Evolutionary conservation across 2,113 vertebrate genomes (phyloP), one percentile per base, ranked within the genome.

Genomic region (Actenoides hombroni): DNA sequence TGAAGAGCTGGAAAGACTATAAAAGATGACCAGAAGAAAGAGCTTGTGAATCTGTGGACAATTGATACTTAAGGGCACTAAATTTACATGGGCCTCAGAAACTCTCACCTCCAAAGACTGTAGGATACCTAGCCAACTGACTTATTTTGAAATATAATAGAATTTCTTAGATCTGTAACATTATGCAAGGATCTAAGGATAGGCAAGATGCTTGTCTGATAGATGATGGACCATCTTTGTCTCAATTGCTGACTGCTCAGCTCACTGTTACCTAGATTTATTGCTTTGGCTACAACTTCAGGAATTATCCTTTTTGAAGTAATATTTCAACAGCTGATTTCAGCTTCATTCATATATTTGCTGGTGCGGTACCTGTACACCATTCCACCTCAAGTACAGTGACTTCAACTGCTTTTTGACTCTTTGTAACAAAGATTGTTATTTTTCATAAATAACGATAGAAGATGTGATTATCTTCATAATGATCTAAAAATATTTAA

Each of bases 141-240:
- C 23, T 68, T 80, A 12, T 53, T 70, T 86, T 60, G 67, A 82
- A 82, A 26, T 18, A 28, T 6, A 48, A 9, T 6, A 46, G 15
- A 0, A 69, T n/a, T 78, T 78, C 28, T 70, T n/a, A 56, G 21
- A 59, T 54, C 24, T 16, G 28, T 53, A 61, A 86, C 88, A 86
- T 73, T 53, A 42, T 24, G 4, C 21, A 76, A 56, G 5, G 13
- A 76, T 61, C 35, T 68, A 57, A 33, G 13, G 48, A 59, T 4
- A 56, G 39, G 26, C 26, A 48, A 64, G 16, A 12, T 70, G 3
- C 28, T 82, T 59, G 28, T 28, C 44, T 37, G 16, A 70, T 6
- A 77, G n/a, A 33, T 0, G 2, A 39, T 6, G 14, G 40, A 39
- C 15, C 0, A 1, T 35, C 31, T 61, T 83, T 37, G 86, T 16